phyloP scores from a whole-genome alignment of 2,797 vertebrate species.

The Todus mexicanus region DNA sequence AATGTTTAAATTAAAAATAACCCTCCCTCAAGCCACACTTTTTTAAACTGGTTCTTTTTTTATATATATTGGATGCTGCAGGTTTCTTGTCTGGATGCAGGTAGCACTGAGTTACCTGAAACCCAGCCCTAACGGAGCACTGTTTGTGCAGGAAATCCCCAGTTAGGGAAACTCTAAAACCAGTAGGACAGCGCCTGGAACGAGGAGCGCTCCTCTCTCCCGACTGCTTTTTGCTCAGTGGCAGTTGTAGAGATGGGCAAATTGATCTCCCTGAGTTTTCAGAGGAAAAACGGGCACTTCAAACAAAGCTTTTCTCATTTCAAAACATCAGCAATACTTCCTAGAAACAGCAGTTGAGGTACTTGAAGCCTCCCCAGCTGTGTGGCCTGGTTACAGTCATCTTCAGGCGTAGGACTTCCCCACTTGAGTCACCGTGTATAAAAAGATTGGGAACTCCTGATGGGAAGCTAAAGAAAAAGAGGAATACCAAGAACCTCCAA shows the following conservation, averaged over 20 bases:
- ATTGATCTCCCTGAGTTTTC: not conserved
- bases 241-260: not conserved
- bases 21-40: not conserved
- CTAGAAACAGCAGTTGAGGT: not conserved
- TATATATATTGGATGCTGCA: not conserved
- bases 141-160: not conserved
- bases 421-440: not conserved
- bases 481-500: not conserved
- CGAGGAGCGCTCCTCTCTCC: not conserved
- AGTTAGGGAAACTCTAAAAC: not conserved
- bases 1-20: not conserved
- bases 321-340: not conserved
- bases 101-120: not conserved
- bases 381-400: not conserved
- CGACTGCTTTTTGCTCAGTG: not conserved
- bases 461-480: not conserved
- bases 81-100: not conserved
- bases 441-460: not conserved
- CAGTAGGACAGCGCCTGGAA: not conserved
- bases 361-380: not conserved
- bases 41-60: not conserved
- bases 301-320: not conserved
- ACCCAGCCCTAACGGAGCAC: not conserved
- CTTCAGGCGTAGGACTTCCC: not conserved
- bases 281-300: not conserved